Percentiles rank a stretch among this genome's conserved stretches.
phyloP scores from a whole-genome alignment of 64 coral and sea anemone genomes.

The Platygyra sinensis region DNA sequence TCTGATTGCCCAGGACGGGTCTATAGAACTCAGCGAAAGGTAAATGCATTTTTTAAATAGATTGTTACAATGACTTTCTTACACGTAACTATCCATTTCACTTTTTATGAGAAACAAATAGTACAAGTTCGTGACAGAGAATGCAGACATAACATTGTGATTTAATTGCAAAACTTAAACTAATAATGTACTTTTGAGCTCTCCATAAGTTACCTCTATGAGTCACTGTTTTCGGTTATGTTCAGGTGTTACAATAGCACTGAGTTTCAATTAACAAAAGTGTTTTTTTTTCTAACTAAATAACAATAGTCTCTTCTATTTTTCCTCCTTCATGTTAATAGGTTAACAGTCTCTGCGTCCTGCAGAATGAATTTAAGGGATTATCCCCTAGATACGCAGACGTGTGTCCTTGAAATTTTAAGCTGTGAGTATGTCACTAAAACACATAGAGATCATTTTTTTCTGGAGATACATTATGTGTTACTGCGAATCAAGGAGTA shows the following conservation, averaged over 20 bases:
- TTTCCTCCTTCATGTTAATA: not conserved
- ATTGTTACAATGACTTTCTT: not conserved
- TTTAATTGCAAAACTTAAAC: no score
- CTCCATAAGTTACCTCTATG: not conserved
- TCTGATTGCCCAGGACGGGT: constrained; percentile 61
- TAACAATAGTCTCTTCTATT: not conserved
- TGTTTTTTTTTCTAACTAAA: not conserved
- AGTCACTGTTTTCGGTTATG: not conserved
- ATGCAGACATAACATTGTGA: not conserved
- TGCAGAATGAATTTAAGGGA: constrained; percentile 79
- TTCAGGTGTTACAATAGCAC: no score
- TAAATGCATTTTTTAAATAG: constrained; percentile 4
- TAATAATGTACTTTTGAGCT: not conserved
- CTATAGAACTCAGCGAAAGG: constrained; percentile 89
- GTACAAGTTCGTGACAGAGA: not conserved
- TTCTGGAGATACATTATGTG: no score
- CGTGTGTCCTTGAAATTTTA: constrained; percentile 85
- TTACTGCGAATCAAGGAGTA: no score
- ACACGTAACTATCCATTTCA: no score
- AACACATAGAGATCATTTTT: no score
- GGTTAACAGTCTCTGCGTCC: constrained; percentile 87
- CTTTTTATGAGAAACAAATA: no score
- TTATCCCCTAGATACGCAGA: constrained; percentile 86
- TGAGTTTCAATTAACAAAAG: no score
- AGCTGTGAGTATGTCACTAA: constrained; percentile 72